Base-by-base conservation (phyloP, 2,888 invertebrate genomes). In the Sycophila texana region DNA sequence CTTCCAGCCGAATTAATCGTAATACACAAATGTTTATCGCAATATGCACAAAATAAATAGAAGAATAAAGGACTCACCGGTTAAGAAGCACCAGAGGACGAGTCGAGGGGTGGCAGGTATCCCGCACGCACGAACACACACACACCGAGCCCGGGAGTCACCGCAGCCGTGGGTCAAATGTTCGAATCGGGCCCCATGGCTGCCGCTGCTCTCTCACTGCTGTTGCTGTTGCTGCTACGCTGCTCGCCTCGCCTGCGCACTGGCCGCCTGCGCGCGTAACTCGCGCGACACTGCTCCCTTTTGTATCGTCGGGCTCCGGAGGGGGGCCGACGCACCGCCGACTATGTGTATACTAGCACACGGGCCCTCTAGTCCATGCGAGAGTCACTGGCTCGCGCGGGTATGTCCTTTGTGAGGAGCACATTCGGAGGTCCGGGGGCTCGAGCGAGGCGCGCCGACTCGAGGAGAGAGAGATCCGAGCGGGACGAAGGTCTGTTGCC, bases 401-500 rank as follows among this genome's bases (percentile, higher is more conserved):
- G 39, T 5, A 39, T 39, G 39, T 39, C 39, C 39, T 39, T 39
- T 39, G 39, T 39, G 39, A 39, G 39, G 39, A 7, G 39, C 39
- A 39, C 39, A 39, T 39, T 39, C 39, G 39, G 39, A 39, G 39
- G 39, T 39, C 39, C 39, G 7, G 39, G 10, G 39, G 39, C 39
- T 39, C 39, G 39, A 39, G 39, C 39, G 39, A 39, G 55, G 30
- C 26, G 30, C 26, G 72, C 47, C n/a, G 39, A 47, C 55, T 16
- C 51, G 53, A 51, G 53, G 67, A 67, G 22, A 22, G 51, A 51
- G 67, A 67, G 67, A 68, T 73, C 72, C 83, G 83, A 84, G 81
- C 88, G 82, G 82, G 81, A 83, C 87, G 87, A 86, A 83, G 86
- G 88, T 87, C 89, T 90, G 89, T 89, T 90, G 87, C 90, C 89